Conservation (phyloP, 2,113 vertebrate species). For the Pterocles gutturalis region DNA sequence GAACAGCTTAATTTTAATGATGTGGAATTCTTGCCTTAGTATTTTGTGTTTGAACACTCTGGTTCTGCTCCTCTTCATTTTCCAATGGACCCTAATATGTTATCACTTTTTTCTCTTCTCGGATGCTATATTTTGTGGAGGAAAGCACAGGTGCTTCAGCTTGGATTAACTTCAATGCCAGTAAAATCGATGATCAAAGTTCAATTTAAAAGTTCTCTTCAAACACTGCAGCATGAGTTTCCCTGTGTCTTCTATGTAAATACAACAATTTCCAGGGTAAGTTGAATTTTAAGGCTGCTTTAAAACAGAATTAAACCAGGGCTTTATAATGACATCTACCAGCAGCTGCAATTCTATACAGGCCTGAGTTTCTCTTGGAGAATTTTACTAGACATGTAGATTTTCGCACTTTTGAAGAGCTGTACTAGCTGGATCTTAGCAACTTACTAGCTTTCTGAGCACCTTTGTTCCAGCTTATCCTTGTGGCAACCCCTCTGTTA, state of each 20-base stretch:
- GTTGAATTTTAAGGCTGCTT: not conserved
- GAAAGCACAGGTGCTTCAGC: not conserved
- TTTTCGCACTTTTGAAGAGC: not conserved
- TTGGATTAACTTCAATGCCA: not conserved
- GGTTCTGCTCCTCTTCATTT: not conserved
- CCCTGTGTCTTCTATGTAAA: not conserved
- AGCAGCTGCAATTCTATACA: not conserved
- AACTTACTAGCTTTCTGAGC: not conserved
- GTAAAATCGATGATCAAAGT: not conserved
- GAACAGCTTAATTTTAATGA: not conserved
- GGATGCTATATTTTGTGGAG: not conserved
- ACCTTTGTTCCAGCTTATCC: not conserved
- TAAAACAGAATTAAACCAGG: not conserved
- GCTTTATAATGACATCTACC: not conserved
- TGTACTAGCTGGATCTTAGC: not conserved
- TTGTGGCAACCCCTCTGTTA: not conserved
- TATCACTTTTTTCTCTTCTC: not conserved
- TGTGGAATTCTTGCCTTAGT: not conserved
- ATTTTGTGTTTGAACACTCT: not conserved
- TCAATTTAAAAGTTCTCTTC: not conserved
- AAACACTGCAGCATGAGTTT: not conserved
- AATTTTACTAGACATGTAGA: not conserved
- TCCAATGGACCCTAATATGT: fast-evolving
- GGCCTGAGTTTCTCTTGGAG: not conserved
- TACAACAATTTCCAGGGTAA: not conserved